Percentiles rank a stretch among this genome's conserved stretches.
Evolutionary conservation across 1,140 invertebrate species (phyloP).

Genomic region (Drosophila orosa): DNA sequence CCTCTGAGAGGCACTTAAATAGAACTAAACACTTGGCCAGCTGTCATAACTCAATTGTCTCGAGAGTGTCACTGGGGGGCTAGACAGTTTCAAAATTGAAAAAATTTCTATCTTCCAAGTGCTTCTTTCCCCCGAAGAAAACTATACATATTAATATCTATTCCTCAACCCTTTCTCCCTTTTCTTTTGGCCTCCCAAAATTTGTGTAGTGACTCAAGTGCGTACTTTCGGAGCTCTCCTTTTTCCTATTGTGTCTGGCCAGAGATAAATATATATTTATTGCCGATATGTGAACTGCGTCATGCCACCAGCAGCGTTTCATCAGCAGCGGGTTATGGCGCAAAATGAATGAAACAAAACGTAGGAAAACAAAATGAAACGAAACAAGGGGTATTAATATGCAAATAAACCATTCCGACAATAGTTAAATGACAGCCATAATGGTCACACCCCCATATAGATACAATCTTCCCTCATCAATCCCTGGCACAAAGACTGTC

Average conservation of each 20-base stretch:
- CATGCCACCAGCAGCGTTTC: slow-evolving; percentile 47
- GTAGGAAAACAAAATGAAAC: slow-evolving; percentile 15
- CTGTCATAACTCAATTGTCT: slow-evolving; percentile 54
- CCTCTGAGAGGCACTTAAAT: slow-evolving; percentile 32
- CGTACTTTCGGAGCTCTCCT: slow-evolving; percentile 37
- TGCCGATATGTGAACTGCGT: slow-evolving; percentile 40
- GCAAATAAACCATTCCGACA: slow-evolving; percentile 45
- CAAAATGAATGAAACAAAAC: slow-evolving; percentile 35
- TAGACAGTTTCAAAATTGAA: slow-evolving; percentile 32
- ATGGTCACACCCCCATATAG: slow-evolving; percentile 33
- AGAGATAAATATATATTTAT: slow-evolving; percentile 36
- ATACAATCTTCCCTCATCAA: slow-evolving; percentile 27
- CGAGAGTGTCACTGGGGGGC: slow-evolving; percentile 28
- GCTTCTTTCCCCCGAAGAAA: slow-evolving; percentile 5
- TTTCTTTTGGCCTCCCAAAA: slow-evolving; percentile 3
- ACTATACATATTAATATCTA: not conserved
- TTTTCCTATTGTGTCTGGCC: slow-evolving; percentile 19
- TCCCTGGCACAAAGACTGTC: slow-evolving; percentile 18
- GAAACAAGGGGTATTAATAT: slow-evolving; percentile 37
- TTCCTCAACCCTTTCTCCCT: slow-evolving; percentile 30
- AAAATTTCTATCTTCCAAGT: slow-evolving; percentile 18
- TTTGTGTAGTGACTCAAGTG: slow-evolving; percentile 41
- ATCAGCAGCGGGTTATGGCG: slow-evolving; percentile 27
- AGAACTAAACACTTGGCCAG: slow-evolving; percentile 32
- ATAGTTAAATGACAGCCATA: slow-evolving; percentile 46